phyloP scores from a whole-genome alignment of 2,888 invertebrate genomes.

The Tetrapedia diversipes region DNA sequence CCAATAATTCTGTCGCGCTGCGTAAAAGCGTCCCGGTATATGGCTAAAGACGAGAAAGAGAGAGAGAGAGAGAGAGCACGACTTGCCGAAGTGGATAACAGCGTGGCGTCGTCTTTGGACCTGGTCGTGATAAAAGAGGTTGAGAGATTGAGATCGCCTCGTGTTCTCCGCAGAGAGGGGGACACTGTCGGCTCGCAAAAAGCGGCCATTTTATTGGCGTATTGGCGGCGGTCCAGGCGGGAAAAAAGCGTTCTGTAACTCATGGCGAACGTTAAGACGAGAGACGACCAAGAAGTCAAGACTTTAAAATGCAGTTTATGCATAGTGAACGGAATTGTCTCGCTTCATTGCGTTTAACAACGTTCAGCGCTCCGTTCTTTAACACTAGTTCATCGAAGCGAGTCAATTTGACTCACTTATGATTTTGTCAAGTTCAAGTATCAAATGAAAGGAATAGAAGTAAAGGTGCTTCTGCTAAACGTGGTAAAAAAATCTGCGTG shows the following conservation, averaged over 20 bases:
- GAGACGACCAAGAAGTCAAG: conserved; percentile 47
- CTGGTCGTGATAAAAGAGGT: conserved; percentile 55
- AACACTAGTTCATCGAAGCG: no score
- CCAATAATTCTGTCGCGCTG: conserved; percentile 64
- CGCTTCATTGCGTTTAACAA: conserved; percentile 16
- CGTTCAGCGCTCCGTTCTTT: conserved; percentile 10
- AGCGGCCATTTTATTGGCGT: conserved; percentile 74
- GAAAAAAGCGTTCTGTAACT: conserved; percentile 62
- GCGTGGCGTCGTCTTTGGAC: conserved; percentile 44
- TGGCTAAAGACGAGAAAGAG: conserved; percentile 39
- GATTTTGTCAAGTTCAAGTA: no score
- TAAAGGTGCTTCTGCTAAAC: no score
- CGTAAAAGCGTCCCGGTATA: conserved; percentile 54
- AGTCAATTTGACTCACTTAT: no score
- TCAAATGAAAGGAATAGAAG: no score
- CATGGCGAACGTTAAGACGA: conserved; percentile 27
- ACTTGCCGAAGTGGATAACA: conserved; percentile 46
- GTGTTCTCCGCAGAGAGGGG: conserved; percentile 56
- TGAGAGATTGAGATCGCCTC: conserved; percentile 63
- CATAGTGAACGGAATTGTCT: conserved; percentile 69
- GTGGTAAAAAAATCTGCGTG: no score
- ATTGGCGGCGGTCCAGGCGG: conserved; percentile 73
- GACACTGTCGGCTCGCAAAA: conserved; percentile 72
- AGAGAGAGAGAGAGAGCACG: no score
- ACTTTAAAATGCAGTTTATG: conserved; percentile 74